phyloP scores from a whole-genome alignment of 2,113 vertebrate species.

The Saguinus imperator region DNA sequence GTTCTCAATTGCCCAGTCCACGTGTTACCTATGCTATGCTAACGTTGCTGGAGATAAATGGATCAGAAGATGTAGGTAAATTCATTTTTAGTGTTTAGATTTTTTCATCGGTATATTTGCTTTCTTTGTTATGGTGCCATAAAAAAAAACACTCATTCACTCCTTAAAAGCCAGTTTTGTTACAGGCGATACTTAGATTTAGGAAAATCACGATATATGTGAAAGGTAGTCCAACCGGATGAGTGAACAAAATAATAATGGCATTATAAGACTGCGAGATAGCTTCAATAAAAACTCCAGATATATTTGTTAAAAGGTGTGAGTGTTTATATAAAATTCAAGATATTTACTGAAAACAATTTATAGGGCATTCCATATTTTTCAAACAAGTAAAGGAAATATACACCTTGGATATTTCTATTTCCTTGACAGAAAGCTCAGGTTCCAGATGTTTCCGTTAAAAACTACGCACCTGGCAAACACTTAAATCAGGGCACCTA shows the following conservation, averaged over 20 bases:
- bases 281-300: conserved; percentile 12
- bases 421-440: background rate
- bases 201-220: background rate
- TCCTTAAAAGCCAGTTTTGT: background rate
- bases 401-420: background rate
- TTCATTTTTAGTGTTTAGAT: conserved; percentile 10
- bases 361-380: background rate
- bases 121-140: background rate
- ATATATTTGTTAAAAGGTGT: background rate
- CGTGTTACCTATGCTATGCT: background rate
- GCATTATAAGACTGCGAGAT: background rate
- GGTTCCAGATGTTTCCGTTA: background rate
- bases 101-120: background rate
- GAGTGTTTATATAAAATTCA: background rate
- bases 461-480: background rate
- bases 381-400: conserved; percentile 36
- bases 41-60: background rate
- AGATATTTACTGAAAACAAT: background rate
- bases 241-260: background rate
- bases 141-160: background rate
- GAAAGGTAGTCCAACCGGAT: background rate
- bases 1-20: background rate
- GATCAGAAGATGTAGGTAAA: background rate
- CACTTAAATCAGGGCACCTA: conserved; percentile 59
- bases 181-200: background rate